Evolutionary conservation across 2,888 invertebrate species (phyloP).

Genomic region (Melipona beecheii): DNA sequence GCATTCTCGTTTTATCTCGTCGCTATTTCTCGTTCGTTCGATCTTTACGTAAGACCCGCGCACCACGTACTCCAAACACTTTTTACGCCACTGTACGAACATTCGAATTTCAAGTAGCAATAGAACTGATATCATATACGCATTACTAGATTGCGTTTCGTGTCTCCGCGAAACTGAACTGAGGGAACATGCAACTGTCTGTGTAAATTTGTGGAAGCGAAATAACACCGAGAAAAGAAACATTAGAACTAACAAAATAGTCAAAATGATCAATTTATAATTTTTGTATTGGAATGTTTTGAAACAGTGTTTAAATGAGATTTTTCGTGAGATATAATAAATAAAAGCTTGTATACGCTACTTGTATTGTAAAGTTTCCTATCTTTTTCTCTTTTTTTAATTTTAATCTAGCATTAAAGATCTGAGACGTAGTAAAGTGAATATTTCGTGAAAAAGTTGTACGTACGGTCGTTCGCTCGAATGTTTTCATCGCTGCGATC

Average conservation of each 20-base stretch:
- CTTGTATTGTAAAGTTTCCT: no score
- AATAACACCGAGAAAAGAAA: no score
- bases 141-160: neutral
- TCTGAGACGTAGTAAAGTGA: neutral
- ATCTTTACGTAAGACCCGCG: neutral
- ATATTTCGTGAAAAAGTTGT: neutral
- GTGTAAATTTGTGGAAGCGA: no score
- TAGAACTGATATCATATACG: neutral
- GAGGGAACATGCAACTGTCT: no score
- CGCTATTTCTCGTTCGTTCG: neutral
- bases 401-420: neutral
- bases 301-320: no score
- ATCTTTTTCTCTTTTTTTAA: no score
- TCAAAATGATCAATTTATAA: no score
- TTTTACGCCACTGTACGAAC: neutral
- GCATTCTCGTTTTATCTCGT: neutral
- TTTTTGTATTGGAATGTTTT: no score
- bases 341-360: no score
- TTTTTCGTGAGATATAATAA: no score
- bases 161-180: no score
- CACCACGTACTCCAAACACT: neutral
- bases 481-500: neutral
- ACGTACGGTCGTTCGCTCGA: neutral
- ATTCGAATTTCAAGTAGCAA: neutral
- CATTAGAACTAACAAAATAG: no score